Percentiles rank a stretch among this genome's conserved stretches.
Conservation (phyloP, 2,113 vertebrate genomes). For the Gavialis gangeticus region DNA sequence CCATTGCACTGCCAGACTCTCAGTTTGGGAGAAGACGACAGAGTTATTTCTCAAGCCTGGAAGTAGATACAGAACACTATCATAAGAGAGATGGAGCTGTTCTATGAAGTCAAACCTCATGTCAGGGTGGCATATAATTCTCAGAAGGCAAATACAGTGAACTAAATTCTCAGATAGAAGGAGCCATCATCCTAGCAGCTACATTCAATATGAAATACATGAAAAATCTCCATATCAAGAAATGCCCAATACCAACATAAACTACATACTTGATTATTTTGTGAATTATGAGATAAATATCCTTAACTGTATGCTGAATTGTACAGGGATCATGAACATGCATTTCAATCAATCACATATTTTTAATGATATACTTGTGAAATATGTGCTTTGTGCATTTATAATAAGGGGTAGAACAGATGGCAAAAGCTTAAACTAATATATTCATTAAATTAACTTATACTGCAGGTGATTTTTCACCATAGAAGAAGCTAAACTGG, state of each 20-base stretch:
- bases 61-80: background rate
- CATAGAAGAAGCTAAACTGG: slow-evolving; percentile 26
- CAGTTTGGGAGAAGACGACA: background rate
- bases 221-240: background rate
- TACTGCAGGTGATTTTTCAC: slow-evolving; percentile 53
- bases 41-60: background rate
- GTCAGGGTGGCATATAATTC: rapidly evolving
- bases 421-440: slow-evolving; percentile 60
- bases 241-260: background rate
- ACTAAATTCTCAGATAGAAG: too few relatives aligned
- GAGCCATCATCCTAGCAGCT: background rate
- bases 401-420: slow-evolving; percentile 58
- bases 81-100: background rate
- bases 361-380: slow-evolving; percentile 64
- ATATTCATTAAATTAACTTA: slow-evolving; percentile 57
- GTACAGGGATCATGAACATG: slow-evolving; percentile 2
- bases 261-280: background rate
- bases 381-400: slow-evolving; percentile 54
- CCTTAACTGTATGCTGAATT: background rate
- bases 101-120: background rate
- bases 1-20: background rate
- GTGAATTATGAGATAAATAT: background rate
- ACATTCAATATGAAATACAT: background rate
- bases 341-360: slow-evolving; percentile 58
- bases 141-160: rapidly evolving